Percentiles rank a stretch among this genome's conserved stretches.
These are phyloP conservation scores for Parascotia fuliginaria DNA, from an alignment of 2,888 invertebrate species.

Conservation along the genomic window DNA sequence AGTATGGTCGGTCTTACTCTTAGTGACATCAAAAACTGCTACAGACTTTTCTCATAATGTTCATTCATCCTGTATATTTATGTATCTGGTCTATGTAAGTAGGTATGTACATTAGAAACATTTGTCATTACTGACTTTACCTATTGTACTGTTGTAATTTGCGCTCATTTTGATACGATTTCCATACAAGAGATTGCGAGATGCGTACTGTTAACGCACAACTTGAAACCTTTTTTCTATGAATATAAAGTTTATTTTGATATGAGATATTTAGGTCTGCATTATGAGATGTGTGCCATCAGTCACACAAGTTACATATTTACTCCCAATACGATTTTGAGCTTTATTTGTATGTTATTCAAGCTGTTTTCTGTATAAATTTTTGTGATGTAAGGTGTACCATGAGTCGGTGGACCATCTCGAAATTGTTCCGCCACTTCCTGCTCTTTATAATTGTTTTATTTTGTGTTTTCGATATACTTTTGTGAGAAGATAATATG, in stretches of 20 bases:
- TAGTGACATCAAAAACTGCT: no score
- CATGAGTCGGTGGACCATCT: conserved; percentile 69
- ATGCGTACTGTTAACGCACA: conserved; percentile 43
- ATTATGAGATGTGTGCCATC: neutral
- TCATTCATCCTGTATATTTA: neutral
- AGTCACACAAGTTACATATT: neutral
- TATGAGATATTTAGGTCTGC: neutral
- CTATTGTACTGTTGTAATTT: conserved; percentile 55
- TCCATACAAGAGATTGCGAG: conserved; percentile 56
- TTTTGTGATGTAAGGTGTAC: conserved; percentile 26
- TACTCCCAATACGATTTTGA: neutral
- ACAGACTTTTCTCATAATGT: no score
- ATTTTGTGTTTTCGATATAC: conserved; percentile 51
- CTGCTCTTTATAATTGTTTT: conserved; percentile 57
- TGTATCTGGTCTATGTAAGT: conserved; percentile 1
- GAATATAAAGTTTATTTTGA: neutral
- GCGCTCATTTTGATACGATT: conserved; percentile 57
- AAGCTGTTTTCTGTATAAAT: conserved; percentile 2
- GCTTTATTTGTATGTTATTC: neutral
- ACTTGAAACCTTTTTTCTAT: conserved; percentile 1
- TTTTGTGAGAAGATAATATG: conserved; percentile 47
- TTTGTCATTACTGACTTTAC: conserved; percentile 43
- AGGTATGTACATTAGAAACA: conserved; percentile 33
- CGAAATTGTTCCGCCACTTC: conserved; percentile 63
- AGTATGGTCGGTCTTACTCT: no score